These are phyloP conservation scores for Myanophis thanlyinensis DNA, from an alignment of 2,113 vertebrate species.

Conservation along the genomic window DNA sequence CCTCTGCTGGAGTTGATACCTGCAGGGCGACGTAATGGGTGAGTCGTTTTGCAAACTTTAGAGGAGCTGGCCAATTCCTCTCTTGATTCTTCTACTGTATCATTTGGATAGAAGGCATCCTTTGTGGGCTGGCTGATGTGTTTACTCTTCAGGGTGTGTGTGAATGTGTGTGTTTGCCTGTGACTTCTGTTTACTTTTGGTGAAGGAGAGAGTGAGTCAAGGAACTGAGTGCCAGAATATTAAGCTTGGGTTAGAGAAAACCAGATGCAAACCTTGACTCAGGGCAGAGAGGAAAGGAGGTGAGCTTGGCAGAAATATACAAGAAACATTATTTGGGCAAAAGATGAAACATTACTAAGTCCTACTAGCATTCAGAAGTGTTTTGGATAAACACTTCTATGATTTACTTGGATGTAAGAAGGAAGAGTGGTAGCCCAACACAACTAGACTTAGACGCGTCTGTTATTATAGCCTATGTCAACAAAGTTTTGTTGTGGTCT, in stretches of 20 bases:
- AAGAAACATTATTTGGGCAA: background rate
- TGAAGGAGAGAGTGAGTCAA: background rate
- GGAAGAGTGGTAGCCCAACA: background rate
- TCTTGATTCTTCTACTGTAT: fast-evolving
- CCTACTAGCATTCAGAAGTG: background rate
- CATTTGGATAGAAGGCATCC: fast-evolving
- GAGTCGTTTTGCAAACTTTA: background rate
- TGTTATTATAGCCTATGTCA: background rate
- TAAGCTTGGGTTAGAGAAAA: background rate
- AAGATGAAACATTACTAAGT: background rate
- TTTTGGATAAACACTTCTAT: background rate
- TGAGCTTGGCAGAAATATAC: background rate
- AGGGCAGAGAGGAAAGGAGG: background rate
- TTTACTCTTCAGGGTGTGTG: background rate
- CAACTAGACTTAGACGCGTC: background rate
- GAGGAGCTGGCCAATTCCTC: fast-evolving
- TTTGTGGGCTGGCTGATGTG: background rate
- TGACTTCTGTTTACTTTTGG: background rate
- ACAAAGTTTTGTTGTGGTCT: background rate
- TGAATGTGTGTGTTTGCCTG: background rate
- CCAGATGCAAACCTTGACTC: background rate
- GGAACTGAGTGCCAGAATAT: background rate
- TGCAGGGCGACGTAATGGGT: background rate
- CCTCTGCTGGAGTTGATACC: fast-evolving
- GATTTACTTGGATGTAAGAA: background rate